phyloP scores from a whole-genome alignment of 2,888 invertebrate species.

The Ctena decussata region DNA sequence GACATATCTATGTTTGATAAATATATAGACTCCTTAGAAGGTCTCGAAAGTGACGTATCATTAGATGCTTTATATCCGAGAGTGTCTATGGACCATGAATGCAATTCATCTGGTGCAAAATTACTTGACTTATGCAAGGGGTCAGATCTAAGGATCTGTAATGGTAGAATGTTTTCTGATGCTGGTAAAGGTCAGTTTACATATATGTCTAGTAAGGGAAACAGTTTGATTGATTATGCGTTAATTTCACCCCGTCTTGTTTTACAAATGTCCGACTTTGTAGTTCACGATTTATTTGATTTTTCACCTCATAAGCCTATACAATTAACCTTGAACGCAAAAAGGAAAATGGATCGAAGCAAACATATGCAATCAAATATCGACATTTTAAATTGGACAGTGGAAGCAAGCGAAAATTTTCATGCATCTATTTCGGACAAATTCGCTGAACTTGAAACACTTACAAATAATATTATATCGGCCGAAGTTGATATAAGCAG shows the following conservation, averaged over 20 bases:
- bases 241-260: neutral
- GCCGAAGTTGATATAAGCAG: too few relatives aligned
- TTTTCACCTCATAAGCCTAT: neutral
- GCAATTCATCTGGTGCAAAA: neutral
- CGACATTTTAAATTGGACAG: too few relatives aligned
- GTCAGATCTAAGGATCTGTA: neutral
- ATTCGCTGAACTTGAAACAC: too few relatives aligned
- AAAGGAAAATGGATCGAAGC: too few relatives aligned
- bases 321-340: neutral
- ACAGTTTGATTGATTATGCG: too few relatives aligned
- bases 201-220: neutral
- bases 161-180: neutral
- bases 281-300: neutral
- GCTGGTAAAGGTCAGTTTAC: neutral
- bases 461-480: too few relatives aligned
- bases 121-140: neutral
- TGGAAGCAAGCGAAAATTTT: too few relatives aligned
- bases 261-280: neutral
- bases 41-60: neutral
- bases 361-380: too few relatives aligned
- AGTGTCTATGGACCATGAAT: neutral
- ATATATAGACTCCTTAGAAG: neutral
- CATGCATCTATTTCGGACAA: too few relatives aligned
- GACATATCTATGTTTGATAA: neutral
- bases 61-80: neutral